Percentiles rank a stretch among this genome's conserved stretches.
phyloP scores from a whole-genome alignment of 1,140 invertebrate species.

The Andricus grossulariae region DNA sequence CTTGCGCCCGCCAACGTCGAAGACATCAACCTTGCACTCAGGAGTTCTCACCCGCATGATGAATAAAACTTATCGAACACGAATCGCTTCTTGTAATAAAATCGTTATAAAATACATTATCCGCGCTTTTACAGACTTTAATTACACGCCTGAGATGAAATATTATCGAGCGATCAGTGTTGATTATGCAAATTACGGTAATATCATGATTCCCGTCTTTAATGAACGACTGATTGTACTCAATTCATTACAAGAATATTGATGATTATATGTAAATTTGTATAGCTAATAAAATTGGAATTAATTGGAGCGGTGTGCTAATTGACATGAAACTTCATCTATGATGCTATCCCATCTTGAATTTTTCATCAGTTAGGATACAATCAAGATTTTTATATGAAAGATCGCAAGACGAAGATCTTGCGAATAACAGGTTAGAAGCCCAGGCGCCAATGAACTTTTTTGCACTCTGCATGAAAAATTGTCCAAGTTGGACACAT shows the following conservation, averaged over 20 bases:
- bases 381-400: no score
- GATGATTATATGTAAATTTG: background rate
- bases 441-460: background rate
- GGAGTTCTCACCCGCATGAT: constrained; percentile 54
- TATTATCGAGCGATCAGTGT: constrained; percentile 22
- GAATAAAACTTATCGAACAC: constrained; percentile 40
- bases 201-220: constrained; percentile 10
- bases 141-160: constrained; percentile 29
- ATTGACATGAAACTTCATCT: background rate
- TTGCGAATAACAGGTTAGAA: no score
- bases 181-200: constrained; percentile 24
- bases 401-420: no score
- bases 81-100: constrained; percentile 33
- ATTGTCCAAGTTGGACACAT: background rate
- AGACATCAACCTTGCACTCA: constrained; percentile 46
- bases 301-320: background rate
- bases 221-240: constrained; percentile 20
- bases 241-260: constrained; percentile 17
- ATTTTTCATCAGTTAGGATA: background rate
- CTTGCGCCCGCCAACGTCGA: constrained; percentile 53
- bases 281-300: background rate
- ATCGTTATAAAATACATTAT: constrained; percentile 31
- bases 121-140: constrained; percentile 15
- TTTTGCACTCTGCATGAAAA: background rate
- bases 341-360: background rate